Evolutionary conservation across 2,797 vertebrate genomes (phyloP).

Genomic region (Serranus cabrilla): DNA sequence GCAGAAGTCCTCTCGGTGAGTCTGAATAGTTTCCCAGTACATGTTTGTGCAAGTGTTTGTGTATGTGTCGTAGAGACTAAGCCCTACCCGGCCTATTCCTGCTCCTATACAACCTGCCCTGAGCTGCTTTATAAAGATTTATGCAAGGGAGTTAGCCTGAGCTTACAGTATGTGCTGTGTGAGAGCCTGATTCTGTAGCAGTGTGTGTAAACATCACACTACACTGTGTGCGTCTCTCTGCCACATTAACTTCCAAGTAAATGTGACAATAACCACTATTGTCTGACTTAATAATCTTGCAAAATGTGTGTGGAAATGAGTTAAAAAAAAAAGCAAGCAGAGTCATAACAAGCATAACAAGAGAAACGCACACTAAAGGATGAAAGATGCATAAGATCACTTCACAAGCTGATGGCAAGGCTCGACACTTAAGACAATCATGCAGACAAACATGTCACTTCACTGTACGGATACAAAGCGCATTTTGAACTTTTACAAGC

Average conservation of each 20-base stretch:
- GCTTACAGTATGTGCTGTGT: conserved; percentile 61
- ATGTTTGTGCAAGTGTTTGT: not conserved
- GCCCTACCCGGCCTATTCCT: conserved; percentile 65
- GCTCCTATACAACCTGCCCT: conserved; percentile 69
- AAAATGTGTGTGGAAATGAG: conserved; percentile 20
- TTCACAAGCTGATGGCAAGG: conserved; percentile 38
- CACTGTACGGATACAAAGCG: conserved; percentile 34
- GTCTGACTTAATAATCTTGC: conserved; percentile 33
- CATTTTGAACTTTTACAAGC: conserved; percentile 11
- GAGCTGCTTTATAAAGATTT: conserved; percentile 83
- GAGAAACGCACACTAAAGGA: conserved; percentile 21
- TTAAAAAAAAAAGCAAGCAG: conserved; percentile 19
- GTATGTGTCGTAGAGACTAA: conserved; percentile 66
- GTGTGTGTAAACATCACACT: conserved; percentile 32
- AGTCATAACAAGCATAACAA: conserved; percentile 34
- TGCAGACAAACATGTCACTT: conserved; percentile 69
- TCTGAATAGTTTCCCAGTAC: conserved; percentile 38
- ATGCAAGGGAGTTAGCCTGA: conserved; percentile 76
- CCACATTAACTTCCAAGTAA: conserved; percentile 52
- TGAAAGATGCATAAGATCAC: conserved; percentile 35
- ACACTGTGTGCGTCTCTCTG: conserved; percentile 24
- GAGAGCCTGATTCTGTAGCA: conserved; percentile 46
- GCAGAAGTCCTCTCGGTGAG: conserved; percentile 22
- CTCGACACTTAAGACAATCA: conserved; percentile 56
- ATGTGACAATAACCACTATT: conserved; percentile 40